Evolutionary conservation across 2,113 vertebrate species (phyloP).

Genomic region (Himantopus leucocephalus): DNA sequence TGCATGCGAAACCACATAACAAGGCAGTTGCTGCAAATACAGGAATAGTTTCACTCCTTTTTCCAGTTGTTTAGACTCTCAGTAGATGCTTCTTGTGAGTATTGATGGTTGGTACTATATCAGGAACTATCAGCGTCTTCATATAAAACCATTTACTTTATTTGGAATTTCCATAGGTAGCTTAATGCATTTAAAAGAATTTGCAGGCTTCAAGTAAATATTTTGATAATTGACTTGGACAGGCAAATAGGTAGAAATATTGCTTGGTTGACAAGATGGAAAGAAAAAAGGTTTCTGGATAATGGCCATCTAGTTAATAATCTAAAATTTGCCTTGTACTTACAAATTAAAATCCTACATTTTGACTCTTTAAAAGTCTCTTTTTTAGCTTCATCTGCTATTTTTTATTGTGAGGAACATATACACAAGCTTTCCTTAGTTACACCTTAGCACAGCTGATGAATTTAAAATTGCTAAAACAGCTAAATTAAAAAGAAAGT

Average conservation of each 20-base stretch:
- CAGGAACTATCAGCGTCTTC: not conserved
- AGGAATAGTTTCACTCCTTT: not conserved
- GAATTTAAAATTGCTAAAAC: not conserved
- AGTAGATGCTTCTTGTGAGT: not conserved
- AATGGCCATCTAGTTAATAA: not conserved
- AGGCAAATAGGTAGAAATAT: not conserved
- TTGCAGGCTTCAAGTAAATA: not conserved
- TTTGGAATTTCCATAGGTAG: not conserved
- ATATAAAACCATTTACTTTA: not conserved
- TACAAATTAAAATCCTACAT: not conserved
- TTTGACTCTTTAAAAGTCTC: not conserved
- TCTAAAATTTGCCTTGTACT: not conserved
- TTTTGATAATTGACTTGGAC: not conserved
- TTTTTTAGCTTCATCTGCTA: not conserved
- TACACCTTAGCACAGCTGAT: not conserved
- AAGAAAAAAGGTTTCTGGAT: not conserved
- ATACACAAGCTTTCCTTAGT: not conserved
- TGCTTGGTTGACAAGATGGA: not conserved
- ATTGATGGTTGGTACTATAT: not conserved
- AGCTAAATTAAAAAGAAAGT: not conserved
- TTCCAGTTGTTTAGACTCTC: not conserved
- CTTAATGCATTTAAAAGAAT: not conserved
- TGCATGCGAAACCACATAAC: not conserved
- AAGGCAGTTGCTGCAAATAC: not conserved
- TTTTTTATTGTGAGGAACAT: not conserved